phyloP scores from a whole-genome alignment of 2,113 vertebrate genomes.

The human region GRCh38 chr5:91778501-91779000 shows the following conservation, averaged over 20 bases:
- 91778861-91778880: not conserved
- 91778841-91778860: not conserved
- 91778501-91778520: constrained; percentile 62
- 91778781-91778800: not conserved
- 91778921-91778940: not conserved
- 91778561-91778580: constrained; percentile 56
- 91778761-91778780: not conserved
- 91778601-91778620: not conserved
- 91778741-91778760: not conserved
- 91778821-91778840: not conserved
- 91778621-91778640: constrained; percentile 45
- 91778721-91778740: not conserved
- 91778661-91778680: constrained; percentile 2
- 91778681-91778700: constrained; percentile 37
- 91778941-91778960: not conserved
- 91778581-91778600: constrained; percentile 30
- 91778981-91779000: constrained; percentile 1
- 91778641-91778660: not conserved
- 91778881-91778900: not conserved
- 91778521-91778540: constrained; percentile 44
- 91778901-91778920: not conserved
- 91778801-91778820: constrained; percentile 10
- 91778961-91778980: not conserved
- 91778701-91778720: constrained; percentile 21
- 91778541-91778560: constrained; percentile 40